phyloP scores from a whole-genome alignment of 2,797 vertebrate species.

The Urophycis tenuis region DNA sequence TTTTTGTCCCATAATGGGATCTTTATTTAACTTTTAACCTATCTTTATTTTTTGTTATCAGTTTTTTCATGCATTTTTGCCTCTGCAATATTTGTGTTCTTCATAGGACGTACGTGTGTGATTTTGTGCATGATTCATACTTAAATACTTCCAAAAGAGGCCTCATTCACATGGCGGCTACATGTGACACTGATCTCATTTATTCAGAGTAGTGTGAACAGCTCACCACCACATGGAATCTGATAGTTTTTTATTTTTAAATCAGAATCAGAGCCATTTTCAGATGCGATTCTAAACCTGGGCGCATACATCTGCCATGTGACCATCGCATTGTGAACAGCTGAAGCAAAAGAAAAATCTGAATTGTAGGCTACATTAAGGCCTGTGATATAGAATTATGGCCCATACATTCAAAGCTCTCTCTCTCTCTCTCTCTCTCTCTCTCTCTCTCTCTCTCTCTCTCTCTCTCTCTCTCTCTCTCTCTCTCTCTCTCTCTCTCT shows the following conservation, averaged over 20 bases:
- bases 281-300: neutral
- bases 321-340: neutral
- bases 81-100: neutral
- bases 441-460: neutral
- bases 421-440: neutral
- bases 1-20: neutral
- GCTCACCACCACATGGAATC: neutral
- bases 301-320: neutral
- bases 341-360: neutral
- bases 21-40: neutral
- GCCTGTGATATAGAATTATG: neutral
- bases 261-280: neutral
- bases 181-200: neutral
- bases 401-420: neutral
- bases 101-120: neutral
- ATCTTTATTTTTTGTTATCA: neutral
- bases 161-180: neutral
- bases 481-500: too few species aligned
- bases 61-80: neutral
- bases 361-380: neutral
- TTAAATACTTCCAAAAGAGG: too few species aligned
- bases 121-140: neutral
- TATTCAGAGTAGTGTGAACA: neutral
- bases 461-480: too few species aligned
- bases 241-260: neutral